phyloP scores from a whole-genome alignment of 1,140 invertebrate species.

The Tetranychus urticae region DNA sequence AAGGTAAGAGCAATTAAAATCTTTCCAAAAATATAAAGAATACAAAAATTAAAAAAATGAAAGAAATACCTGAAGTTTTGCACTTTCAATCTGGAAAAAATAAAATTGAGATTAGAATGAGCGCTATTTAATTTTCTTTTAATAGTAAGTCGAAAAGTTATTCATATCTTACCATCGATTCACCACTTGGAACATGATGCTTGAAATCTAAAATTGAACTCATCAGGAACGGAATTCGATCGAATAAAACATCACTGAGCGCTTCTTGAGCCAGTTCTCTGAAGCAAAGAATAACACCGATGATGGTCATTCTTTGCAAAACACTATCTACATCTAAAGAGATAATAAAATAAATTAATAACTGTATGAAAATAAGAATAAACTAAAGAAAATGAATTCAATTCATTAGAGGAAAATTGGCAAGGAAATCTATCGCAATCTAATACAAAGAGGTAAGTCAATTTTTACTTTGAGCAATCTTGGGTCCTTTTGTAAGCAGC shows the following conservation, averaged over 20 bases:
- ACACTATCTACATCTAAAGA: slow-evolving; percentile 64
- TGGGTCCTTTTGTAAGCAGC: slow-evolving; percentile 11
- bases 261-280: slow-evolving; percentile 75
- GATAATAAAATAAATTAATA: background rate
- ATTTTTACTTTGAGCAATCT: slow-evolving; percentile 21
- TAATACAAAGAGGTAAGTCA: background rate
- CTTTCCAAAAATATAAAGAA: background rate
- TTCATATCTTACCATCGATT: slow-evolving; percentile 35
- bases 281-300: slow-evolving; percentile 90
- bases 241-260: slow-evolving; percentile 66
- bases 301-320: slow-evolving; percentile 84
- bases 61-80: background rate
- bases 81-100: background rate
- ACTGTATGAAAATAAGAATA: slow-evolving; percentile 9
- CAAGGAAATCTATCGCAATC: background rate
- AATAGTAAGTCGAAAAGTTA: background rate
- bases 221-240: slow-evolving; percentile 84
- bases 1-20: background rate
- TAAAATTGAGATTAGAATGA: background rate
- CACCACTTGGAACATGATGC: slow-evolving; percentile 55
- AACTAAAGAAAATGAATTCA: background rate
- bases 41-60: background rate
- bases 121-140: background rate
- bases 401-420: background rate
- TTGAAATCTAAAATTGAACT: slow-evolving; percentile 84